phyloP scores from a whole-genome alignment of 2,888 invertebrate species.

The Megamerina dolium region DNA sequence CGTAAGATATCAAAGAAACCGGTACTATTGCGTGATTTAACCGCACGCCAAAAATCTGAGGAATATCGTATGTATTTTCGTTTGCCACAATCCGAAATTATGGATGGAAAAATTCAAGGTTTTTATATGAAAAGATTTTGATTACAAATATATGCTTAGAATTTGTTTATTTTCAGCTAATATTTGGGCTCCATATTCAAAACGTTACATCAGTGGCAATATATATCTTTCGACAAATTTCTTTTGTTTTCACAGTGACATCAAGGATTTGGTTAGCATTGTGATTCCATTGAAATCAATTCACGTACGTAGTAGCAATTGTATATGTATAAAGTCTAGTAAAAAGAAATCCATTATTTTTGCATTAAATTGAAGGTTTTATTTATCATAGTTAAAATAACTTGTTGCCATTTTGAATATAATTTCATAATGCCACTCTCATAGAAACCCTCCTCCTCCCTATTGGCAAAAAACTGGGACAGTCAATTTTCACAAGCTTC shows the following conservation, averaged over 20 bases:
- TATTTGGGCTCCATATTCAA: constrained; percentile 93
- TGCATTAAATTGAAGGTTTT: too few species aligned
- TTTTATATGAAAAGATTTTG: constrained; percentile 28
- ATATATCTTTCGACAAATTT: constrained; percentile 91
- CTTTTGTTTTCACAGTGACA: constrained; percentile 92
- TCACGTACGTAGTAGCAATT: constrained; percentile 50
- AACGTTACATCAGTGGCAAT: constrained; percentile 79
- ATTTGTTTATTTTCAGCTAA: constrained; percentile 42
- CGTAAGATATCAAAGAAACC: constrained; percentile 89
- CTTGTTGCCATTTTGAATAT: too few species aligned
- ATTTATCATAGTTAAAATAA: too few species aligned
- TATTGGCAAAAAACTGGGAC: too few species aligned
- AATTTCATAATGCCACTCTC: too few species aligned
- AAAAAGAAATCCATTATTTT: too few species aligned
- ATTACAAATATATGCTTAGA: not conserved
- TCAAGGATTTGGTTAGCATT: constrained; percentile 72
- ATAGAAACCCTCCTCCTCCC: too few species aligned
- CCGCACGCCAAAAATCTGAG: constrained; percentile 90
- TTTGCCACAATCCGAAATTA: constrained; percentile 81
- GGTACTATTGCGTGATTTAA: constrained; percentile 88
- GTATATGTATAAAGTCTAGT: too few species aligned
- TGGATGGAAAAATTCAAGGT: constrained; percentile 91
- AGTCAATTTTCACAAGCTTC: too few species aligned
- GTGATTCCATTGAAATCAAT: constrained; percentile 85
- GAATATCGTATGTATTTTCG: constrained; percentile 78